Conservation (phyloP, 2,113 vertebrate species). For the Psilopsiagon aymara region DNA sequence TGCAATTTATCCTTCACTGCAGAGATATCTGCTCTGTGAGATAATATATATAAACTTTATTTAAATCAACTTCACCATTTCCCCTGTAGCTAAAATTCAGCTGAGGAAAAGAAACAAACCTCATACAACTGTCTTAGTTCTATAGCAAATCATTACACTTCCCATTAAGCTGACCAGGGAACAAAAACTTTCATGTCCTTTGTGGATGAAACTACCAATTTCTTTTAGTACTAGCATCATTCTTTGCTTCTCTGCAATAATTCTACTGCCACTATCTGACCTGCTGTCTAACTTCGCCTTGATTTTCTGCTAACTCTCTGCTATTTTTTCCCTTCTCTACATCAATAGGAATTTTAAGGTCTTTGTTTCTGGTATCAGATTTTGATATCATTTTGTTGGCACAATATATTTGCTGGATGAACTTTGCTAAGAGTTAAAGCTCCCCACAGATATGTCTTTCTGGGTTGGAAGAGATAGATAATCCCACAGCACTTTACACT, state of each 20-base stretch:
- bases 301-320: background rate
- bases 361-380: background rate
- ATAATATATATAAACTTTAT: background rate
- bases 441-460: background rate
- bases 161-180: background rate
- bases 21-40: background rate
- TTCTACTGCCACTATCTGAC: background rate
- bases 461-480: background rate
- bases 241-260: background rate
- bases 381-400: background rate
- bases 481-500: background rate
- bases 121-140: background rate
- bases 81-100: background rate
- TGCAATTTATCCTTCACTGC: background rate
- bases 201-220: background rate
- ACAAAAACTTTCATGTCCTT: background rate
- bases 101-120: background rate
- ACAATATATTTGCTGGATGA: background rate
- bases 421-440: background rate
- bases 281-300: background rate
- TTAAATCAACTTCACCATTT: background rate
- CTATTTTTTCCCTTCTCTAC: background rate
- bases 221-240: background rate
- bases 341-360: background rate
- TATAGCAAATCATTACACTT: background rate